A percentile compares a stretch with the other conserved stretches of the same genome.
These are phyloP conservation scores for Deilephila elpenor DNA, from an alignment of 2,888 invertebrate genomes.

Conservation along the genomic window DNA sequence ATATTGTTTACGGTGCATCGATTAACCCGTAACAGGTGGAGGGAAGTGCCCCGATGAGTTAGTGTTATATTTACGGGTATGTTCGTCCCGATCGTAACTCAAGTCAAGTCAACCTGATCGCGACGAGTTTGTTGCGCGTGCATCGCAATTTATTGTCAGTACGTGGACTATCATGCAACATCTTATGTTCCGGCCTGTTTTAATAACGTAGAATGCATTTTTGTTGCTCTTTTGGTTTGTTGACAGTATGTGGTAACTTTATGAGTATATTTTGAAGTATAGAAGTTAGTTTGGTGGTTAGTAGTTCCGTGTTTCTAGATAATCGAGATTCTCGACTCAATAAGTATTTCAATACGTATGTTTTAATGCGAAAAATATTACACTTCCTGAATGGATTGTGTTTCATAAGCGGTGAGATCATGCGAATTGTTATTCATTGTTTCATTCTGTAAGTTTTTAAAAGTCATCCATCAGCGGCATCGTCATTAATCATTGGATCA, in stretches of 20 bases:
- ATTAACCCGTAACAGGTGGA: slow-evolving; percentile 76
- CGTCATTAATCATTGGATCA: too few relatives aligned
- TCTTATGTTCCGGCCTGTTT: not conserved
- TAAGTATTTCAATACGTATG: too few relatives aligned
- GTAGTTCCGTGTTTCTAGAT: too few relatives aligned
- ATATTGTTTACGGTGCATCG: slow-evolving; percentile 62
- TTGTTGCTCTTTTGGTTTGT: too few relatives aligned
- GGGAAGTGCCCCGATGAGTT: slow-evolving; percentile 70
- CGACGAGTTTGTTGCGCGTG: slow-evolving; percentile 31
- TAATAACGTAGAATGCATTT: not conserved
- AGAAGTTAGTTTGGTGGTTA: too few relatives aligned
- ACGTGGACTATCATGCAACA: slow-evolving; percentile 21
- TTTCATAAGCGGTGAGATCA: too few relatives aligned
- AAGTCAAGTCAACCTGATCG: slow-evolving; percentile 44
- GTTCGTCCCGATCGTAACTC: slow-evolving; percentile 50
- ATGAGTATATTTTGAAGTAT: not conserved
- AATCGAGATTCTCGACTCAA: too few relatives aligned
- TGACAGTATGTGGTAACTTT: not conserved
- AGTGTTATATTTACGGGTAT: slow-evolving; percentile 69
- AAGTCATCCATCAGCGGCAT: too few relatives aligned
- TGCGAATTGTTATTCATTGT: too few relatives aligned
- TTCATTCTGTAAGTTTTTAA: too few relatives aligned
- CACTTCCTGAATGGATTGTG: too few relatives aligned
- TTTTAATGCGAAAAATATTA: too few relatives aligned
- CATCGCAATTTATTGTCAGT: slow-evolving; percentile 28